Conservation (phyloP, 2,888 invertebrate species). For the Meta bourneti region DNA sequence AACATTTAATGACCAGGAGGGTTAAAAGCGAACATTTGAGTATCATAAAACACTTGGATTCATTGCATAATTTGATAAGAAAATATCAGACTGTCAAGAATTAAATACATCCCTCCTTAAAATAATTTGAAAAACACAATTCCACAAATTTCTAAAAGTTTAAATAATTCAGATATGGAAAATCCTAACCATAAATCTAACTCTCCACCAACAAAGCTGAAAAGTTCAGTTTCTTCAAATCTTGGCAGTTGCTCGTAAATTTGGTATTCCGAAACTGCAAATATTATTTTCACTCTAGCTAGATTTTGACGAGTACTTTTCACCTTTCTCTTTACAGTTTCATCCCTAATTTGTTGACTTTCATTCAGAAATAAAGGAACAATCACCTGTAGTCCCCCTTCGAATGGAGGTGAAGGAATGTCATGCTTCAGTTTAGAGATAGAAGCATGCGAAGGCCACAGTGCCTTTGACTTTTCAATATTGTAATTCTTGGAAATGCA, state of each 20-base stretch:
- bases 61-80: too few relatives aligned
- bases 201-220: conserved; percentile 48
- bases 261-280: neutral
- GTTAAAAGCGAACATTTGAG: too few relatives aligned
- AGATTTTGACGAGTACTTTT: neutral
- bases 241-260: conserved; percentile 27
- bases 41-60: too few relatives aligned
- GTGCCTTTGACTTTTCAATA: neutral
- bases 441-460: neutral
- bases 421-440: neutral
- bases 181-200: conserved; percentile 45
- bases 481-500: neutral
- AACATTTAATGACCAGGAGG: too few relatives aligned
- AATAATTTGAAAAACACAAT: neutral
- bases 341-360: too few relatives aligned
- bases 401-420: too few relatives aligned
- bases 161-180: neutral
- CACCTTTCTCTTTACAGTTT: neutral
- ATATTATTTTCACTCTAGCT: conserved; percentile 28
- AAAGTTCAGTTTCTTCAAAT: conserved; percentile 41
- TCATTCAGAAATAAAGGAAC: too few relatives aligned
- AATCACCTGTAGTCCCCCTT: too few relatives aligned
- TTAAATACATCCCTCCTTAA: neutral
- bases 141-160: conserved; percentile 13
- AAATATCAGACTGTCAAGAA: too few relatives aligned